Evolutionary conservation across 23 tunicate genomes (phyloP), one percentile per base, ranked within the genome.

Genomic region (Aplidium turbinatum): DNA sequence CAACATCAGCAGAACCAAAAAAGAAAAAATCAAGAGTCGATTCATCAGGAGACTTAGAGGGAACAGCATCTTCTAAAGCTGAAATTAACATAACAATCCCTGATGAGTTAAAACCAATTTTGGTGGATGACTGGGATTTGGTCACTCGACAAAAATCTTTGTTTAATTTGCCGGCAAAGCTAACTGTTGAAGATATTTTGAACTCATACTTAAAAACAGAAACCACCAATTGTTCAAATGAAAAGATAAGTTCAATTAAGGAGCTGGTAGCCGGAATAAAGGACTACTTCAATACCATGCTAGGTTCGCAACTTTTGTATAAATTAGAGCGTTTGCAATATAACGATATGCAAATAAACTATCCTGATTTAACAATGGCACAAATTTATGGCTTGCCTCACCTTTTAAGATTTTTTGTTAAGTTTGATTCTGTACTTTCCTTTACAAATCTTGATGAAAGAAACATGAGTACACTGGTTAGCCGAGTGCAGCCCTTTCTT

Each of bases 91-190:
- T 91, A 4, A 52, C 73, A 31, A 76, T 91, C 19, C 97, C 97
- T 2, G 68, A 78, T 53, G 72, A 47, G 35, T 65, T 91, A 0
- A 84, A 84, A 36, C 75, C 91, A 27, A 67, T 74, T 24, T 75
- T 91, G 27, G 83, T 91, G 19, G 91, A 91, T 47, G 97, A 91
- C 39, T 91, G 97, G 97, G 97, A 91, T 35, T 58, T 91, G 70
- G 60, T 91, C 4, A 79, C 79, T 19, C 39, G 97, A 73, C 97
- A 91, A 54, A 81, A 79, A 54, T 78, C 57, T 73, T 25, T 91
- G 28, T 91, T 39, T 58, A 39, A 78, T 26, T 36, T 84, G 0
- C 97, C 97, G 22, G 82, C 97, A 13, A 82, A 74, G 46, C 56
- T 56, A 31, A 78, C 97, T 1, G 76, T 91, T 22, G 97, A 79